These are phyloP conservation scores for Thysanoteuthis rhombus DNA, from an alignment of 2,888 invertebrate genomes.

Conservation along the genomic window DNA sequence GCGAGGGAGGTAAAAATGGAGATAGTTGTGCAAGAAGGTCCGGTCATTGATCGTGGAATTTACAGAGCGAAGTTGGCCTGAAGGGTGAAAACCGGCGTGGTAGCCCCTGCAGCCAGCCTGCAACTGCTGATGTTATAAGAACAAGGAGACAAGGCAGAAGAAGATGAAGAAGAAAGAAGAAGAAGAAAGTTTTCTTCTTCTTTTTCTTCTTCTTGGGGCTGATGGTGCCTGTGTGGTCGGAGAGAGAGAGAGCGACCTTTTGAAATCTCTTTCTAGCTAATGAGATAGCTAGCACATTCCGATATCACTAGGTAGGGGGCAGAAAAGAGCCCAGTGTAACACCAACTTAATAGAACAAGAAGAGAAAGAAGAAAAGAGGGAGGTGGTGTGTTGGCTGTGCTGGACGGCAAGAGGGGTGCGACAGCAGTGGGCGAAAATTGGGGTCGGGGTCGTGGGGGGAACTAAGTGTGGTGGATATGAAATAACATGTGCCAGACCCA, in stretches of 20 bases:
- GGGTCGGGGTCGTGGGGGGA: background rate
- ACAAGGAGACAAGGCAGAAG: background rate
- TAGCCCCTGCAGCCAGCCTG: background rate
- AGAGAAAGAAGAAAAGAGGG: background rate
- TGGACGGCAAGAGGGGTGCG: background rate
- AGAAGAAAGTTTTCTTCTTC: background rate
- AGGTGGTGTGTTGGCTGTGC: background rate
- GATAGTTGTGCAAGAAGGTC: background rate
- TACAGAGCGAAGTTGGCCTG: background rate
- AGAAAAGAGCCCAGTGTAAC: background rate
- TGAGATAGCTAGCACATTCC: conserved; percentile 12
- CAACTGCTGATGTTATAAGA: background rate
- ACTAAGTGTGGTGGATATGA: background rate
- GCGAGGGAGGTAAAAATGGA: background rate
- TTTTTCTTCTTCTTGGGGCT: background rate
- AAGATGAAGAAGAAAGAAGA: background rate
- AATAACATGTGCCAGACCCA: background rate
- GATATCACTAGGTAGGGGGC: background rate
- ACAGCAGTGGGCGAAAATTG: background rate
- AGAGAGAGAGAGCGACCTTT: background rate
- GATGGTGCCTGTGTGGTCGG: background rate
- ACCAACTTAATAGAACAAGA: conserved; percentile 12
- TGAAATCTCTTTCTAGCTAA: background rate
- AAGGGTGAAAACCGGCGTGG: background rate
- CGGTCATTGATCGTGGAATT: background rate